Base-by-base conservation (phyloP, 1,140 invertebrate genomes). In the Eriosoma lanigerum region DNA sequence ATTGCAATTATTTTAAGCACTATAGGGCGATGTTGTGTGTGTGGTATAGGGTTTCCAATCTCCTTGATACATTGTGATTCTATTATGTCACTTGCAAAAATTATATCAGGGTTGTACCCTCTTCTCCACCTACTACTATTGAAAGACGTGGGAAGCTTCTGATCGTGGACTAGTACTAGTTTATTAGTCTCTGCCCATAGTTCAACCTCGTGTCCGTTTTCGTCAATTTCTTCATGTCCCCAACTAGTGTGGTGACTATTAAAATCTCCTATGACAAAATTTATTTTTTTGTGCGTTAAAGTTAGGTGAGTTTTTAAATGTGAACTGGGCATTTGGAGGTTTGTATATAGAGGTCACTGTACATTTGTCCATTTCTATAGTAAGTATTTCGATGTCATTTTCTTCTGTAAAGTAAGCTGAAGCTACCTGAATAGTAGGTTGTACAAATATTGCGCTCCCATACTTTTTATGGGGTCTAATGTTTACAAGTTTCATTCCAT, bases 301-400 rank as follows among this genome's bases (percentile, higher is more conserved):
- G 2, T 24, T 56, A 58, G 15, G 10, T 13, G 52, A 19, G 58
- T 64, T 64, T 17, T 38, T 32, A n/a, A 64, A 64, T 9, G 15
- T 8, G 3, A 64, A 64, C 1, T 5, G 0, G 3, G 68, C 17
- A 24, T 21, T 52, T 24, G 9, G 68, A 50, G 44, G n/a, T 48
- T 70, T 81, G 50, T 81, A 81, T 32, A 66, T 54, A 52, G 46
- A 81, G 9, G 48, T 81, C 3, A 81, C 38, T 46, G 80, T 72
- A 32, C n/a, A 54, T n/a, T 52, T 54, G 3, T 29, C 44, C 8
- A 81, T n/a, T 70, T 81, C 80, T 32, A 70, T 70, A 21, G 80
- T 70, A 8, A 81, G 13, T 38, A 81, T 81, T 44, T 66, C 60
- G 4, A 50, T 29, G 12, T 80, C 15, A 6, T 46, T 46, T 48